Base-by-base conservation (phyloP, 92 coral and sea anemone genomes). In the Epizoanthus rinbou region DNA sequence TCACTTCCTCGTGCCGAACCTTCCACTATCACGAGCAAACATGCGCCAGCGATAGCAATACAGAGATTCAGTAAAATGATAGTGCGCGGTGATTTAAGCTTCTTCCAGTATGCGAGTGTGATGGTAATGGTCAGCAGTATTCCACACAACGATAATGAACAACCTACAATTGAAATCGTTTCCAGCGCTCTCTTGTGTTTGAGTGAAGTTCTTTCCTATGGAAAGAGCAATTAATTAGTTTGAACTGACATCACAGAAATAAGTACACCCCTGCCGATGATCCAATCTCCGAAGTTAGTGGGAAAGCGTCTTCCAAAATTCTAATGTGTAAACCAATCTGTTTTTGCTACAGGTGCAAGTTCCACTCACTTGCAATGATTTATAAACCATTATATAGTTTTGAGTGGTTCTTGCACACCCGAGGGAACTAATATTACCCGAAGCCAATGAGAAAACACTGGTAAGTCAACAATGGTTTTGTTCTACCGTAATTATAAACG, bases 41-140 rank as follows among this genome's bases (percentile, higher is more conserved):
- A 60, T 69, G 69, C 62, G 2, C 41, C n/a, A 5, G 88, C 90
- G 64, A 91, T 88, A 17, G 94, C 92, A 56, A 88, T 80, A 56
- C 94, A 91, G n/a, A 91, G 83, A 79, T 90, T 88, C 16, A 86
- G 54, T 31, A 91, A 85, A n/a, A 91, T 91, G 11, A 82, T 74
- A 5, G 94, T 73, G 22, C 92, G 88, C 1, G 88, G 94, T 23
- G 94, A 91, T 31, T 87, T 90, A 33, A 91, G 69, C 64, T 83
- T 90, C 69, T 63, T 91, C 94, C 94, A 91, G 72, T 85, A 91
- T 18, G 28, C 28, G 11, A 64, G 60, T 71, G 71, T 81, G 60
- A 89, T 78, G 31, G 86, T 64, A 71, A 89, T 50, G 19, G 92
- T 91, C 66, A 91, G 70, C 28, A 83, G 73, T 18, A 86, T 80